A percentile compares a stretch with the other conserved stretches of the same genome.
Evolutionary conservation across 2,113 vertebrate genomes (phyloP).

Genomic region (Loxodonta africana): DNA sequence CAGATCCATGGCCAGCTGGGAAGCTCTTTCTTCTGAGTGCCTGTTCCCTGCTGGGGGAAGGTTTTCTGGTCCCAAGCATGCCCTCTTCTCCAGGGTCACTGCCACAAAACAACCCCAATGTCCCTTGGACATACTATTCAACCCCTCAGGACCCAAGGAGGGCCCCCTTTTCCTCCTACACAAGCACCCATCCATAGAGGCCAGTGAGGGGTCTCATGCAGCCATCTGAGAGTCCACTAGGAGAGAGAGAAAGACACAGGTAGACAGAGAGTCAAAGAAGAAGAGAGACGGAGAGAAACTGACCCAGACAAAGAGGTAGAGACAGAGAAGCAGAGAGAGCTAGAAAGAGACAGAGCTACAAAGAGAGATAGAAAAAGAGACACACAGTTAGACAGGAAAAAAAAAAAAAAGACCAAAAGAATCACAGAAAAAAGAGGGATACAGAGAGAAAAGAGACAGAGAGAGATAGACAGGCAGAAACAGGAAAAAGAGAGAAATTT

Average conservation of each 20-base stretch:
- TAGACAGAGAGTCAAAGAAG: not conserved
- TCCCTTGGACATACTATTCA: not conserved
- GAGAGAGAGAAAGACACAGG: not conserved
- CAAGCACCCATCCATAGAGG: not conserved
- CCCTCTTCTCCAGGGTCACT: not conserved
- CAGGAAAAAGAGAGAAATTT: not conserved
- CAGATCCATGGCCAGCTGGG: not conserved
- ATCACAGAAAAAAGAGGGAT: too few relatives aligned
- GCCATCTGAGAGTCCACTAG: not conserved
- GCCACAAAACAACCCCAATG: not conserved
- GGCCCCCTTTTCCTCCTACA: not conserved
- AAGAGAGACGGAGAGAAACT: not conserved
- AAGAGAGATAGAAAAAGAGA: not conserved
- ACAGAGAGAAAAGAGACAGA: not conserved
- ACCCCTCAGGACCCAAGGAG: not conserved
- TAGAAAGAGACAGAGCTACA: not conserved
- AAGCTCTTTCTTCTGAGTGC: not conserved
- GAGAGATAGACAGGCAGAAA: rapidly evolving
- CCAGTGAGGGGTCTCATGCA: not conserved
- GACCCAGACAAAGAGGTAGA: not conserved
- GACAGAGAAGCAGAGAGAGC: not conserved
- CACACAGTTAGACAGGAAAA: not conserved
- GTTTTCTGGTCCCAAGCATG: not conserved
- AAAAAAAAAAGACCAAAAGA: too few relatives aligned
- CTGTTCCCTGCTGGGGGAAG: not conserved